phyloP scores from a whole-genome alignment of 2,113 vertebrate genomes.

The Hypomesus transpacificus region DNA sequence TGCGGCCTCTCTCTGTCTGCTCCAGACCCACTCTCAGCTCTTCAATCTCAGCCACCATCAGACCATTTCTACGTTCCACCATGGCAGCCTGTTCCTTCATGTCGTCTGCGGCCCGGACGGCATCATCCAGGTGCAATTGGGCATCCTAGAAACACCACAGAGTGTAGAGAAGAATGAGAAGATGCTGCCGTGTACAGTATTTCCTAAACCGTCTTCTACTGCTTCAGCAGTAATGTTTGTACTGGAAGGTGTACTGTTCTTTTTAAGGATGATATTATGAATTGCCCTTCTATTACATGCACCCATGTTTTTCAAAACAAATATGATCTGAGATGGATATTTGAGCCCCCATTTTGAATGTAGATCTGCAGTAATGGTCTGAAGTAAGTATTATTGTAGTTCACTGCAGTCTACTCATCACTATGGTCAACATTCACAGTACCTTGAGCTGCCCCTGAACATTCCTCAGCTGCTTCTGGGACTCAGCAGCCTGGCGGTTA shows the following conservation, averaged over 20 bases:
- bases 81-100: conserved; percentile 76
- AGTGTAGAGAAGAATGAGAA: not conserved
- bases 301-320: too few relatives aligned
- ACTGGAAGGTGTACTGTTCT: too few relatives aligned
- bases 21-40: conserved; percentile 73
- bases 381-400: not conserved
- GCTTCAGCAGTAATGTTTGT: too few relatives aligned
- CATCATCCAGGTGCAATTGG: conserved; percentile 12
- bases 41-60: conserved; percentile 75
- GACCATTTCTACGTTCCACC: conserved; percentile 74
- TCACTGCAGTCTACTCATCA: not conserved
- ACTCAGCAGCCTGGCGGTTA: conserved; percentile 62
- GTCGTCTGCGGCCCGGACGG: conserved; percentile 52
- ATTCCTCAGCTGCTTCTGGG: conserved; percentile 69
- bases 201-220: not conserved
- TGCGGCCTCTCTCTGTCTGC: conserved; percentile 75
- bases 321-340: too few relatives aligned
- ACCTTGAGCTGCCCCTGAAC: conserved; percentile 67
- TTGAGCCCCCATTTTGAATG: too few relatives aligned
- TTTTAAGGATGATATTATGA: too few relatives aligned
- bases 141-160: not conserved
- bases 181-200: not conserved
- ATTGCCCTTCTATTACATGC: too few relatives aligned
- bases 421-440: not conserved
- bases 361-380: too few relatives aligned